phyloP scores from a whole-genome alignment of 2,797 vertebrate species.

The Bufotes viridis region DNA sequence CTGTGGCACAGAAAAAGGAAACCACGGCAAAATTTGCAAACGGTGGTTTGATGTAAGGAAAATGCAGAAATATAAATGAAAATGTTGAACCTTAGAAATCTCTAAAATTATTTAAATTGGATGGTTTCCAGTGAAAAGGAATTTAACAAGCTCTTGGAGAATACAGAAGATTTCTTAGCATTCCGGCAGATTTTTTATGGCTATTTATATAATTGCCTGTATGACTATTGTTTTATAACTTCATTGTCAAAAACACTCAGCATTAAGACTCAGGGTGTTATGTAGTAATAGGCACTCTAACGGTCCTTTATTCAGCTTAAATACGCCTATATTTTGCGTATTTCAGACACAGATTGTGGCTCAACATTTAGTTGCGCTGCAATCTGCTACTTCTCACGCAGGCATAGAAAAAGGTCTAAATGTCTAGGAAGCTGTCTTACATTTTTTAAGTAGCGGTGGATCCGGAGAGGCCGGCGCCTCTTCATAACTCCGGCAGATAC shows the following conservation, averaged over 20 bases:
- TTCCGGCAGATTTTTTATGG: not conserved
- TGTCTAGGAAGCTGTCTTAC: no score
- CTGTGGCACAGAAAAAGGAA: conserved; percentile 66
- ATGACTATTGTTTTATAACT: not conserved
- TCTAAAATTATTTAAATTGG: conserved; percentile 62
- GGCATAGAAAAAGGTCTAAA: no score
- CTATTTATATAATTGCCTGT: not conserved
- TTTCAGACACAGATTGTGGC: no score
- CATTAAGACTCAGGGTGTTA: not conserved
- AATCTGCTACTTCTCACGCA: no score
- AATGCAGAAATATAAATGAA: conserved; percentile 62
- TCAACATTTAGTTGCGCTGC: no score
- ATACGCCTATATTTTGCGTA: no score
- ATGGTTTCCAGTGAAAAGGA: conserved; percentile 58
- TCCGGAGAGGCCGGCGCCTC: no score
- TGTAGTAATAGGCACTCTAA: no score
- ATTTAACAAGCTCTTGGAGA: conserved; percentile 38
- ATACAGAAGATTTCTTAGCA: conserved; percentile 28
- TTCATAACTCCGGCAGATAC: no score
- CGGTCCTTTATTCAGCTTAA: no score
- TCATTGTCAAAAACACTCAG: not conserved
- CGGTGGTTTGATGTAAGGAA: conserved; percentile 67
- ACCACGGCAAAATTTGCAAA: conserved; percentile 69
- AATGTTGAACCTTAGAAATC: conserved; percentile 58
- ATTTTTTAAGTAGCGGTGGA: no score